Evolutionary conservation across 2,797 vertebrate species (phyloP).

Genomic region (Sebastes steindachneri): DNA sequence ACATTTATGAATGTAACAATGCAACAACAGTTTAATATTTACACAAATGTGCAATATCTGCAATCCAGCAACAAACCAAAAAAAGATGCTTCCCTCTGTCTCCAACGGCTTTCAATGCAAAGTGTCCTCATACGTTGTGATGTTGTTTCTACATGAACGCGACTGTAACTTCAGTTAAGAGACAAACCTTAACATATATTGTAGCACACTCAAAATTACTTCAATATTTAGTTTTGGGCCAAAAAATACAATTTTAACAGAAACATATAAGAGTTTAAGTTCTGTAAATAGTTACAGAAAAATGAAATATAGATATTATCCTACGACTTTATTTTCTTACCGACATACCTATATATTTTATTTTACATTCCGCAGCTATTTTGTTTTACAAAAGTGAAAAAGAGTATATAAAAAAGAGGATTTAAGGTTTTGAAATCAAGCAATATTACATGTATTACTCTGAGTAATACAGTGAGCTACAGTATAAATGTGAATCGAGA

Average conservation of each 20-base stretch:
- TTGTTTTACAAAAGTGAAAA: slow-evolving; percentile 75
- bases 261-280: slow-evolving; percentile 36
- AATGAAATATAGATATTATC: slow-evolving; percentile 51
- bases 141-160: slow-evolving; percentile 13
- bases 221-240: slow-evolving; percentile 39
- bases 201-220: slow-evolving; percentile 59
- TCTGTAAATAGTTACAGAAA: slow-evolving; percentile 75
- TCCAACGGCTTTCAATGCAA: slow-evolving; percentile 34
- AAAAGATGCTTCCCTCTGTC: slow-evolving; percentile 22
- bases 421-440: slow-evolving; percentile 55
- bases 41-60: slow-evolving; percentile 31
- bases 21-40: slow-evolving; percentile 11
- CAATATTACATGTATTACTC: slow-evolving; percentile 69
- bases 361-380: slow-evolving; percentile 76
- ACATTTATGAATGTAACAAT: slow-evolving; percentile 55
- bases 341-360: slow-evolving; percentile 74
- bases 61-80: slow-evolving; percentile 50
- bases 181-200: slow-evolving; percentile 22
- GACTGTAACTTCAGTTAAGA: not conserved
- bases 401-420: slow-evolving; percentile 55
- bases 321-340: slow-evolving; percentile 81
- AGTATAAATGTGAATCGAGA: slow-evolving; percentile 53
- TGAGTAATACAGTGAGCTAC: slow-evolving; percentile 23
- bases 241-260: slow-evolving; percentile 24
- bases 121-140: slow-evolving; percentile 30